A percentile compares a stretch with the other conserved stretches of the same genome.
Conservation (phyloP, 2,888 invertebrate genomes). For the Hydropsyche betteni region DNA sequence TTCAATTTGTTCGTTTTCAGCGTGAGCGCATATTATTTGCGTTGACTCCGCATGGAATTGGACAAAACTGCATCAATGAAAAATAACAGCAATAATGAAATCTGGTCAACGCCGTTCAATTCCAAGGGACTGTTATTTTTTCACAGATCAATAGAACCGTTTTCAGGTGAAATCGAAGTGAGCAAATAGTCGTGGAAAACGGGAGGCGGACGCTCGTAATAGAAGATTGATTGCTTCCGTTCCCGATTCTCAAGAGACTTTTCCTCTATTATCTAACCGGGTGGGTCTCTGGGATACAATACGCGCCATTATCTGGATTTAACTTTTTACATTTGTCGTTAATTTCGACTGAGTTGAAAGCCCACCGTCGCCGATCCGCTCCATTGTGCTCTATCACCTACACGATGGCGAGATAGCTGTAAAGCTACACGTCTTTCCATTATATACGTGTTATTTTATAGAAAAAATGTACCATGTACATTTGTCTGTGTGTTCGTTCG, state of each 20-base stretch:
- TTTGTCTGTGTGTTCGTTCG: no score
- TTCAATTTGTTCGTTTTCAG: no score
- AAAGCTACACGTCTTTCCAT: no score
- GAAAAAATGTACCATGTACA: no score
- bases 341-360: neutral
- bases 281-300: constrained; percentile 22
- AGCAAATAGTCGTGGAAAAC: constrained; percentile 18
- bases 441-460: no score
- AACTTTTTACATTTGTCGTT: constrained; percentile 33
- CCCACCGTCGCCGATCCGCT: neutral
- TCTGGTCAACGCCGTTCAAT: neutral
- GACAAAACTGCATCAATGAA: no score
- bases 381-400: constrained; percentile 4
- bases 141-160: neutral
- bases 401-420: neutral
- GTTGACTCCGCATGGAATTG: no score
- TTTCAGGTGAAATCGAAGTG: constrained; percentile 15
- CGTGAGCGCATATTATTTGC: no score
- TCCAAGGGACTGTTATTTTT: neutral
- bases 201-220: neutral
- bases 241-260: constrained; percentile 35
- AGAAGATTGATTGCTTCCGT: constrained; percentile 48
- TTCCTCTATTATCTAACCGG: constrained; percentile 32
- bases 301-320: constrained; percentile 32
- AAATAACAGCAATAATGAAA: no score